Base-by-base conservation (phyloP, 1,140 invertebrate genomes). In the Subanguina moxae region DNA sequence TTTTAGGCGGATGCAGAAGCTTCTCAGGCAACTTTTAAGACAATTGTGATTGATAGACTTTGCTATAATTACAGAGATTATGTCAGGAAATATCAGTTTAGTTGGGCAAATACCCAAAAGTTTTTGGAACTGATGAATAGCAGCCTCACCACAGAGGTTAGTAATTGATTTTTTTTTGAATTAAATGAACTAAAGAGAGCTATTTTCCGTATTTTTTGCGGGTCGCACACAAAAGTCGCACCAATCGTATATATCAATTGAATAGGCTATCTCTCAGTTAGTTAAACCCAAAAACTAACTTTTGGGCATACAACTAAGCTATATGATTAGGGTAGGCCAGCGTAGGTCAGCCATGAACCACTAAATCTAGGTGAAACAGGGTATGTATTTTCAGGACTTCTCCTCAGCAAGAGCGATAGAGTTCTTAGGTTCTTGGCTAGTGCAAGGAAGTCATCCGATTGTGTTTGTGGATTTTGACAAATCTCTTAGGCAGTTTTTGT, bases 381-480 rank as follows among this genome's bases (percentile, higher is more conserved):
- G n/a, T n/a, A n/a, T 19, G 57, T 58, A 21, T 58, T 9, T 61
- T 61, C 27, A 61, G 58, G 58, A 61, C 58, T 21, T 61, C 7
- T 21, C 7, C 27, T 19, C 19, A 13, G 11, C 9, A 17, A 25
- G 11, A 11, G 25, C 48, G 8, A 27, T 48, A 11, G 32, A 64
- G 21, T 71, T 76, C 19, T 17, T 73, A 13, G 19, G 19, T 11
- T 30, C 56, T 15, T 74, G 73, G 73, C 56, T 74, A 3, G 27
- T 32, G 23, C 59, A 71, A 57, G 73, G 67, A 1, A 62, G 71
- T 43, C 42, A 75, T 25, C 48, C 48, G 48, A 75, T 74, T 56
- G 74, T 74, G 1, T 72, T 76, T 43, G 57, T 74, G 38, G 68
- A 69, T 28, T 74, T 59, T 42, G 74, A 74, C 68, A 32, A 46